Percentiles rank a stretch among this genome's conserved stretches.
Evolutionary conservation across 2,113 vertebrate species (phyloP).

Genomic region (Meriones unguiculatus): DNA sequence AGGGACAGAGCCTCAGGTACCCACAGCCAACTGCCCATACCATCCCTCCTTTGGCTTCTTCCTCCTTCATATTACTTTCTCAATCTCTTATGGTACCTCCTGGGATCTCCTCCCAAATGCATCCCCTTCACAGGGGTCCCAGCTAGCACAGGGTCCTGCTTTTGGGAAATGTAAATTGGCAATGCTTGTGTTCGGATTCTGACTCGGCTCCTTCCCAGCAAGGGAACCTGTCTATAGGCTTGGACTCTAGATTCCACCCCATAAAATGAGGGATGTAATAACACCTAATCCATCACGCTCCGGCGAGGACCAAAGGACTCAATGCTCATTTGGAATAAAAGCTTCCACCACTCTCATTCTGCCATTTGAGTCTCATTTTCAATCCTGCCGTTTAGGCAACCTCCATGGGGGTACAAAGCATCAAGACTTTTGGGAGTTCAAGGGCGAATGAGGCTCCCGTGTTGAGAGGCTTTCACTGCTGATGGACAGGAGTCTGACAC

Average conservation of each 20-base stretch:
- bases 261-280: background rate
- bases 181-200: background rate
- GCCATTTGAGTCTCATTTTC: background rate
- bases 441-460: background rate
- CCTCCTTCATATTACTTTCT: background rate
- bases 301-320: background rate
- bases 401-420: background rate
- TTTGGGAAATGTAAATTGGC: background rate
- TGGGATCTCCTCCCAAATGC: background rate
- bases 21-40: background rate
- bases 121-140: rapidly evolving
- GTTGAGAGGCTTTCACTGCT: background rate
- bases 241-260: background rate
- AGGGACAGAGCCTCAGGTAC: background rate
- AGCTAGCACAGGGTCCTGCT: background rate
- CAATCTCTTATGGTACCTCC: background rate
- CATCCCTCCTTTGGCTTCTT: background rate
- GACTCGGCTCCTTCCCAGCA: background rate
- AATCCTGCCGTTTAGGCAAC: background rate
- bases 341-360: background rate
- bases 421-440: background rate
- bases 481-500: background rate
- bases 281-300: background rate
- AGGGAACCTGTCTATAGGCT: background rate
- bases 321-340: background rate